Base-by-base conservation (phyloP, 2,113 vertebrate genomes). In the Phycodurus eques region DNA sequence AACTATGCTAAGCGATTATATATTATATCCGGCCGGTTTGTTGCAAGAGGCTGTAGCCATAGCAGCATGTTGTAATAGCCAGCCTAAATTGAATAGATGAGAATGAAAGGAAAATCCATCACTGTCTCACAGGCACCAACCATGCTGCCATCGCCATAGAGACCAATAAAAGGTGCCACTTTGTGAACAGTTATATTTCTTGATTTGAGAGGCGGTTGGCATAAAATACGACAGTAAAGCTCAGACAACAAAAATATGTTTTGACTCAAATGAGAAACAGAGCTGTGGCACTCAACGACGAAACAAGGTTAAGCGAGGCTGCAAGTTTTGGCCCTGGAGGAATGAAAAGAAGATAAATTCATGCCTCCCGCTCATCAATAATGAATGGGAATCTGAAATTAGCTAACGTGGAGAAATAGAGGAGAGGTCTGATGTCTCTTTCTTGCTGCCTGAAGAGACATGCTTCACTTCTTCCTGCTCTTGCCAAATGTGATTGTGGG, bases 331-430 rank as follows among this genome's bases (percentile, higher is more conserved):
- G 80, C 84, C 73, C 82, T 61, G 71, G 72, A 80, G 81, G 64
- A 79, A 92, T 85, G 85, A 91, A 92, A 88, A 46, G 85, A 74
- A 91, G 83, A 94, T 89, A 92, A 82, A 94, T 92, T 90, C 80
- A 92, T 87, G 80, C 75, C 59, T 80, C 80, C 72, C 68, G 82
- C 82, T 83, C 87, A 92, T 95, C 93, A 93, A 94, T 94, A 92
- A 94, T 95, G 89, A 91, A 95, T 92, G 77, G 74, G 83, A 90
- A 86, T 84, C 92, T 91, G 76, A 88, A 80, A 88, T 85, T 75
- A 90, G 86, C 80, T 88, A 90, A 89, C 84, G 89, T 76, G 79
- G 77, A 14, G 44, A 74, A 80, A 80, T 77, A 64, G 63, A 80
- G 47, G 53, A 77, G 54, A 82, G 56, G 72, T 77, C 68, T 85